Evolutionary conservation across 2,888 invertebrate genomes (phyloP), one percentile per base, ranked within the genome.

Genomic region (Polyommatus icarus): DNA sequence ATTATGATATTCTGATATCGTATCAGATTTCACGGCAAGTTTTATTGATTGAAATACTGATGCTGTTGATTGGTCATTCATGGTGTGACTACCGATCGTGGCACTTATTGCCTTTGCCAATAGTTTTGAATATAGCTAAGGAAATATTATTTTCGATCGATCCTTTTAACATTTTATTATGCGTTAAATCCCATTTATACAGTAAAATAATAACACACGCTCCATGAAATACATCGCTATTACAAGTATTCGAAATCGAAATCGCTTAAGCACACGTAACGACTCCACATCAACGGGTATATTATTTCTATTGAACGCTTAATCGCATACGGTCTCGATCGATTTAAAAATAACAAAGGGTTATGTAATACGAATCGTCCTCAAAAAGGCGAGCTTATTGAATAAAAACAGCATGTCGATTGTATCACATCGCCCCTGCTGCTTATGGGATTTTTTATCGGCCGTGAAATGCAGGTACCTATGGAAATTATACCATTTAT

Each of bases 331-430:
- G 83, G 87, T 84, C 88, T 85, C 87, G 87, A 86, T 87, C 89
- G 87, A 90, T 90, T 89, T 89, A 84, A 88, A 86, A 87, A 89
- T 85, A 90, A 89, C 89, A 89, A 90, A 88, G 86, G 87, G 84
- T 87, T 85, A 85, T 83, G 87, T 86, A 88, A 89, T 84, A 85
- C 82, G 87, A 90, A 83, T 85, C 86, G 83, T 85, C 83, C 84
- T 87, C 84, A 84, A 87, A 86, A 87, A 84, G 85, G 86, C 84
- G 84, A 83, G 86, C 85, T 88, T 88, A 89, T 89, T 89, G 87
- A 89, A 90, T 87, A 89, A 90, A 88, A 90, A 90, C 88, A 88
- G 86, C 87, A 87, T 86, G 86, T 86, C 84, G 85, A 87, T 87
- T 84, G 84, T 83, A 84, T 84, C 82, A 83, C 82, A 82, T 84